These are phyloP conservation scores for Euphonia xanthogaster DNA, from an alignment of 2,797 vertebrate genomes.

Conservation along the genomic window DNA sequence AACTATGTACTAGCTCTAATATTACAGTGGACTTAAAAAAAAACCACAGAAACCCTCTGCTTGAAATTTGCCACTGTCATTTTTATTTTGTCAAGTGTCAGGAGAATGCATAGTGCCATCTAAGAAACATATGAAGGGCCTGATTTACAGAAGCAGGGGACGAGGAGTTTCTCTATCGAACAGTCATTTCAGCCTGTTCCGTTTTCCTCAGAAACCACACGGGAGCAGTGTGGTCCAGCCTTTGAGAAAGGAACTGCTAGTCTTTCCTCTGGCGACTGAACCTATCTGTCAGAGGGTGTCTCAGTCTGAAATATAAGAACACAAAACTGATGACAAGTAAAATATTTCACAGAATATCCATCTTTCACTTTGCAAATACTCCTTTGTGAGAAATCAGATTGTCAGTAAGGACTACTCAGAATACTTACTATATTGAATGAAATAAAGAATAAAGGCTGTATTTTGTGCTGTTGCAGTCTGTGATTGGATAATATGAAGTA, in stretches of 20 bases:
- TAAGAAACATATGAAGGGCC: background rate
- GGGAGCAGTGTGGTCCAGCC: slow-evolving; percentile 90
- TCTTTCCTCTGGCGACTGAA: slow-evolving; percentile 53
- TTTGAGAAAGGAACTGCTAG: slow-evolving; percentile 65
- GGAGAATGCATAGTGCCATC: background rate
- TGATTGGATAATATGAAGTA: slow-evolving; percentile 39
- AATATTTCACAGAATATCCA: slow-evolving; percentile 78
- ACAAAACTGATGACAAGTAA: slow-evolving; percentile 76
- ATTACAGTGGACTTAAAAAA: background rate
- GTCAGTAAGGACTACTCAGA: slow-evolving; percentile 55
- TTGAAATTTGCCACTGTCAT: background rate
- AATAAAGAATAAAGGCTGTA: slow-evolving; percentile 47
- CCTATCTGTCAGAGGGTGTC: slow-evolving; percentile 67
- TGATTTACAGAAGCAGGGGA: background rate
- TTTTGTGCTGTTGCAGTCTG: slow-evolving; percentile 55
- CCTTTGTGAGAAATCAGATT: slow-evolving; percentile 75
- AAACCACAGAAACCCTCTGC: background rate
- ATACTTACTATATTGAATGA: slow-evolving; percentile 56
- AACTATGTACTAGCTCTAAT: background rate
- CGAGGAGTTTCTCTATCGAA: background rate
- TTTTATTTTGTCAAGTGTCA: background rate
- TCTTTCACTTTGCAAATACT: slow-evolving; percentile 79
- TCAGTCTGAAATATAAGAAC: slow-evolving; percentile 75
- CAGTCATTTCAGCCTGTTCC: background rate
- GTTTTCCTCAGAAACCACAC: slow-evolving; percentile 80